Base-by-base conservation (phyloP, 1,140 invertebrate species). In the Melanaphis sacchari region DNA sequence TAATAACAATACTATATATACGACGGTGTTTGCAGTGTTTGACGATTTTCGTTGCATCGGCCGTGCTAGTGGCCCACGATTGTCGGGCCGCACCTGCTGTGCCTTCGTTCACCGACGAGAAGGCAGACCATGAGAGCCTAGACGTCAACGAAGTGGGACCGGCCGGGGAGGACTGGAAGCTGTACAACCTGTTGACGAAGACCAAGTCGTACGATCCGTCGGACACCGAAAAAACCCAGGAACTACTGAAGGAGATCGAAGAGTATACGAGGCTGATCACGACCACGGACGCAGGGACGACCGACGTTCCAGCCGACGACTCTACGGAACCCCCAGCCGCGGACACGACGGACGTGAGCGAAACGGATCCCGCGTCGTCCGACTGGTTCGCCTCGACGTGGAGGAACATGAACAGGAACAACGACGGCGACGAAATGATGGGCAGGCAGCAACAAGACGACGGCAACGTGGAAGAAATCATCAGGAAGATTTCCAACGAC, bases 161-260 rank as follows among this genome's bases (percentile, higher is more conserved):
- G 36, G 6, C 54, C 22, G 91, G 41, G 6, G 40, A 93, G 24
- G 31, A 93, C 81, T 93, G 91, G 91, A 36, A 38, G 26, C 91
- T 93, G 66, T 85, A 52, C 43, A 49, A 15, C 40, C 76, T 36
- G 43, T n/a, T 93, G 91, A 40, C n/a, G 1, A 93, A 93, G 46
- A 52, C 59, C 24, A 84, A n/a, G n/a, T 18, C 91, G 9, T 38
- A n/a, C n/a, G 81, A 46, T 49, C 81, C 81, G 26, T 36, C 76
- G n/a, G 91, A 93, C 26, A 7, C 81, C 26, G 91, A 84, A 2
- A 93, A 84, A 22, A 84, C 43, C 81, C 76, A 46, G 7, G 46
- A 26, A 15, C 38, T 93, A 22, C 18, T 54, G 38, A 93, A 93
- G 91, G 91, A 93, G 40, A 93, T 93, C 49, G 91, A 93, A 18